A percentile compares a stretch with the other conserved stretches of the same genome.
These are phyloP conservation scores for Pogonus chalceus DNA, from an alignment of 1,140 invertebrate genomes.

Conservation along the genomic window DNA sequence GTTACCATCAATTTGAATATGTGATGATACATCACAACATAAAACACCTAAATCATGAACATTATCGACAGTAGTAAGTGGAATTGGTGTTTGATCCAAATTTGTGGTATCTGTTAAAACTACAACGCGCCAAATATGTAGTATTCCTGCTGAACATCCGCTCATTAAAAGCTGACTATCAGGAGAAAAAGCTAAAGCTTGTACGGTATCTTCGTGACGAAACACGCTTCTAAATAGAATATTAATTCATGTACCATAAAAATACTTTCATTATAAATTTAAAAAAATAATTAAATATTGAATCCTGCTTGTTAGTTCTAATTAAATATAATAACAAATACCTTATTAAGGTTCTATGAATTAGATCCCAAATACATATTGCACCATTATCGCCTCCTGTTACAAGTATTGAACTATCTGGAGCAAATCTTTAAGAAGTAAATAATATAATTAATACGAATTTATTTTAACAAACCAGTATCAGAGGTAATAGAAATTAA, in stretches of 20 bases:
- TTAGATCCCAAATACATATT: slow-evolving; percentile 62
- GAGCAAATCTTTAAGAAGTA: slow-evolving; percentile 54
- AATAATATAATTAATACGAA: too few species aligned
- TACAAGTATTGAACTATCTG: slow-evolving; percentile 51
- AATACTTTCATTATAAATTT: not conserved
- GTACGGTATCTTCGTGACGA: slow-evolving; percentile 57
- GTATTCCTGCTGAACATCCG: slow-evolving; percentile 52
- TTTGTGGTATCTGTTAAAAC: slow-evolving; percentile 36
- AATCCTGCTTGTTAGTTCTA: not conserved
- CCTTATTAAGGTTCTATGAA: slow-evolving; percentile 50
- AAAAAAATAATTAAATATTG: not conserved
- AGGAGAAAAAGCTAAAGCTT: slow-evolving; percentile 51
- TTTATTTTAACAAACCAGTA: too few species aligned
- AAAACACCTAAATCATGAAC: slow-evolving; percentile 68
- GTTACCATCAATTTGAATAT: slow-evolving; percentile 31
- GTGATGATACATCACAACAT: slow-evolving; percentile 49
- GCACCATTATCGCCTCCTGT: slow-evolving; percentile 66
- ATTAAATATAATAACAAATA: slow-evolving; percentile 23
- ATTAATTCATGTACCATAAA: slow-evolving; percentile 5
- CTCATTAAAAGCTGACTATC: slow-evolving; percentile 56
- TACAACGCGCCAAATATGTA: slow-evolving; percentile 52
- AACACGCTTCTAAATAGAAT: slow-evolving; percentile 44
- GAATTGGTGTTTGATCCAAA: slow-evolving; percentile 28
- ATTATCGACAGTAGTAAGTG: slow-evolving; percentile 43
- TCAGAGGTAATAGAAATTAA: too few species aligned